phyloP scores from a whole-genome alignment of 2,797 vertebrate genomes.

The Columba guinea region DNA sequence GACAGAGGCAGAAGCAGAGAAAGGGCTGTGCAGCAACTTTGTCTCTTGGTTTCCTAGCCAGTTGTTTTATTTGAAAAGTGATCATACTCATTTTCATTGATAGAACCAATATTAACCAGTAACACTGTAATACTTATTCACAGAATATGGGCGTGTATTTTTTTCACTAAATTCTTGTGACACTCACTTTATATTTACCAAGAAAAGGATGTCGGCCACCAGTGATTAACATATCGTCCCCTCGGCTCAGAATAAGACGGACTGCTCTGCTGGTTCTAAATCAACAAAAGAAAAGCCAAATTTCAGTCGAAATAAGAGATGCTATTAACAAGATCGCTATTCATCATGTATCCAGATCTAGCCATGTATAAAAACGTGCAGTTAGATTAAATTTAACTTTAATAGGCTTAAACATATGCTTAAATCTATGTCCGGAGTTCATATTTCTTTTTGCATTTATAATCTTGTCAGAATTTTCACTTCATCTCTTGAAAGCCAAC shows the following conservation, averaged over 20 bases:
- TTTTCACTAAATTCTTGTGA: background rate
- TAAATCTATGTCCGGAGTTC: background rate
- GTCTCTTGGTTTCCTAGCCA: background rate
- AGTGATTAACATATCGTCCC: conserved; percentile 90
- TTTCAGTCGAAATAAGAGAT: background rate
- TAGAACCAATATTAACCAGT: background rate
- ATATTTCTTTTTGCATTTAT: background rate
- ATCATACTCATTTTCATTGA: background rate
- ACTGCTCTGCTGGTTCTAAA: conserved; percentile 83
- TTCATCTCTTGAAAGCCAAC: background rate
- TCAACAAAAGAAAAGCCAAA: background rate
- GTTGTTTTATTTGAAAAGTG: background rate
- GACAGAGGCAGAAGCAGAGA: background rate
- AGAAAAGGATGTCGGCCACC: conserved; percentile 86
- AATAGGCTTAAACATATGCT: background rate
- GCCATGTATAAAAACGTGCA: background rate
- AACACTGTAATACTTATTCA: background rate
- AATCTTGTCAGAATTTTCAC: background rate
- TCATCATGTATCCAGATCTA: background rate
- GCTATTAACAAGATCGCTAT: background rate
- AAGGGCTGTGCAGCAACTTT: background rate
- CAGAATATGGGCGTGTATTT: background rate
- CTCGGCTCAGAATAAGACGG: conserved; percentile 85
- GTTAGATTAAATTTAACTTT: background rate
- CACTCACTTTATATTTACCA: conserved; percentile 88